Percentiles rank a stretch among this genome's conserved stretches.
Conservation (phyloP, 30 jellyfish, hydroid and myxozoan species). For the Aurelia aurita region DNA sequence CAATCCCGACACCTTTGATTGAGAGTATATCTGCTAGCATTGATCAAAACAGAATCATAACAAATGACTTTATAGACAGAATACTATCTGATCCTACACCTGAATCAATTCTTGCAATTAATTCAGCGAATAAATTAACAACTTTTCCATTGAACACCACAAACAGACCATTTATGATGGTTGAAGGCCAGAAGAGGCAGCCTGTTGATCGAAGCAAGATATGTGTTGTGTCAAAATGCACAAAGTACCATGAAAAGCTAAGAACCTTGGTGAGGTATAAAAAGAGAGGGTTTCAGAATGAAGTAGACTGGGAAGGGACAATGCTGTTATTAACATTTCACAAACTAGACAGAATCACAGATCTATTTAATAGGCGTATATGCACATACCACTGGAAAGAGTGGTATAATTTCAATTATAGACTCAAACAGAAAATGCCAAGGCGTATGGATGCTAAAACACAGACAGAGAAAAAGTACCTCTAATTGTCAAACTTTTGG, state of each 20-base stretch:
- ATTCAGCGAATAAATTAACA: neutral
- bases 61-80: neutral
- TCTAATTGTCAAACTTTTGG: neutral
- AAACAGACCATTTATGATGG: neutral
- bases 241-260: neutral
- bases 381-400: conserved; percentile 18
- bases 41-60: neutral
- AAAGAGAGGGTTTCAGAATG: neutral
- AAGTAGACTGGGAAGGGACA: conserved; percentile 33
- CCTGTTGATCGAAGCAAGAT: neutral
- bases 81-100: neutral
- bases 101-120: neutral
- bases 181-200: neutral
- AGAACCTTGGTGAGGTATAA: conserved; percentile 20
- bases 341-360: neutral
- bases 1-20: neutral
- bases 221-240: conserved; percentile 18
- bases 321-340: conserved; percentile 14
- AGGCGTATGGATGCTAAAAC: neutral
- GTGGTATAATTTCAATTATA: conserved; percentile 12
- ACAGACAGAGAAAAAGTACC: neutral
- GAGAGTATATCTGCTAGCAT: neutral
- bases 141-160: neutral
- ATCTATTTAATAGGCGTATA: neutral
- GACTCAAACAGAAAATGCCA: conserved; percentile 8